Evolutionary conservation across 2,113 vertebrate genomes (phyloP).

Genomic region (Saccopteryx leptura): DNA sequence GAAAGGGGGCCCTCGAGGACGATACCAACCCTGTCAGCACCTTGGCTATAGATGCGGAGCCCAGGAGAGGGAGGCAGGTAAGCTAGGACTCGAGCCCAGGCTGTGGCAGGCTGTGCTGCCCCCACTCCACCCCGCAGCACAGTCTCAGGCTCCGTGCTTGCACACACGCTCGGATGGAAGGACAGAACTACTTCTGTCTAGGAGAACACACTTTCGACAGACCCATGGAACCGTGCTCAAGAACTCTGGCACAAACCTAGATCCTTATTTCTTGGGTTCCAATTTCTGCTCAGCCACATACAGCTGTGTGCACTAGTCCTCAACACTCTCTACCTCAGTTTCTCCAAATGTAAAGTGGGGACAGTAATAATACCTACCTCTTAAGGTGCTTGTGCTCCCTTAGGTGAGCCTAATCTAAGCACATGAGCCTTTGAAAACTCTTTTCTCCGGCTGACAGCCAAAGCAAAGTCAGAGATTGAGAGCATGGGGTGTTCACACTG

Average conservation of each 20-base stretch:
- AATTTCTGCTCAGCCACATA: not conserved
- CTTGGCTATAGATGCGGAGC: not conserved
- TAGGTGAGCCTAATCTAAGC: too few species aligned
- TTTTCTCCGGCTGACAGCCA: not conserved
- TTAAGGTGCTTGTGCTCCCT: not conserved
- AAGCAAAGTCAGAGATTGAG: not conserved
- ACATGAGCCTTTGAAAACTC: not conserved
- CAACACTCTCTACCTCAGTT: not conserved
- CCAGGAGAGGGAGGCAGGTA: not conserved
- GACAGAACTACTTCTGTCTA: not conserved
- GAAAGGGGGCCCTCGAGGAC: not conserved
- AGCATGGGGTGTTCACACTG: not conserved
- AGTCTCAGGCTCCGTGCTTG: too few species aligned
- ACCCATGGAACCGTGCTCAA: not conserved
- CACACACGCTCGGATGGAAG: not conserved
- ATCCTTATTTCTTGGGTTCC: not conserved
- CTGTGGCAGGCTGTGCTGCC: accelerated
- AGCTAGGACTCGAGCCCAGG: too few species aligned
- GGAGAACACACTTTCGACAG: not conserved
- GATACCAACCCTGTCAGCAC: not conserved
- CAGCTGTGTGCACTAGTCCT: not conserved
- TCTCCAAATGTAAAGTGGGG: not conserved
- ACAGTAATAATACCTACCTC: not conserved
- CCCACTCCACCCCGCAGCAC: too few species aligned
- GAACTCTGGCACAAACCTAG: not conserved